phyloP scores from a whole-genome alignment of 2,888 invertebrate genomes.

The Ochropacha duplaris region DNA sequence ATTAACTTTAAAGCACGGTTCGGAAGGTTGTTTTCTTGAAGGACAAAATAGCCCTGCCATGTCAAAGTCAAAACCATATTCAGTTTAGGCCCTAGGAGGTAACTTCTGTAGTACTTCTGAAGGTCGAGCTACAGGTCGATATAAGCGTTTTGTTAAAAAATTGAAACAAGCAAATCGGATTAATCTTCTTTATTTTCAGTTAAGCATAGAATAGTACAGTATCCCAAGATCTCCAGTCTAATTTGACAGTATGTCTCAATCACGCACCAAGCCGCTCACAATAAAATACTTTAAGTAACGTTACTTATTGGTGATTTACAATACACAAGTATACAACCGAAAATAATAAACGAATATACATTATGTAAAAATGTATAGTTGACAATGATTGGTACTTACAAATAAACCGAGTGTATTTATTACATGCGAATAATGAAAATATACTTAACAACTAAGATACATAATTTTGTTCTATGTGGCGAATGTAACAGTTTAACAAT shows the following conservation, averaged over 20 bases:
- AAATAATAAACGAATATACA: constrained; percentile 30
- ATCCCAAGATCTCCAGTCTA: constrained; percentile 74
- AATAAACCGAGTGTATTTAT: not conserved
- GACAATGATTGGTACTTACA: not conserved
- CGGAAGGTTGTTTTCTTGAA: no score
- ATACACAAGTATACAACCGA: constrained; percentile 38
- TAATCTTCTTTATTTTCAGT: constrained; percentile 81
- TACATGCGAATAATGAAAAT: constrained; percentile 20
- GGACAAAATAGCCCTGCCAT: no score
- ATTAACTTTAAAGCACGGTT: no score
- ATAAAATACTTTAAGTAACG: constrained; percentile 42
- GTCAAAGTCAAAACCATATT: no score
- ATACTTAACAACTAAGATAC: constrained; percentile 44
- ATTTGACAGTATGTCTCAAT: constrained; percentile 57
- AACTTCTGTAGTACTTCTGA: no score
- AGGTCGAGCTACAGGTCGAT: no score
- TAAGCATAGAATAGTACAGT: constrained; percentile 83
- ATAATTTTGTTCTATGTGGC: constrained; percentile 65
- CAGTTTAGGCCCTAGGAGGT: no score
- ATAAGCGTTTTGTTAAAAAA: constrained; percentile 19
- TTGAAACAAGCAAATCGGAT: constrained; percentile 45
- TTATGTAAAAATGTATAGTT: constrained; percentile 26
- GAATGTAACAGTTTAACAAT: constrained; percentile 52
- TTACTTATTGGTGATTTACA: constrained; percentile 44
- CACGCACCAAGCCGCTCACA: constrained; percentile 60